A percentile compares a stretch with the other conserved stretches of the same genome.
Evolutionary conservation across 2,797 vertebrate genomes (phyloP).

Genomic region (Falco peregrinus): DNA sequence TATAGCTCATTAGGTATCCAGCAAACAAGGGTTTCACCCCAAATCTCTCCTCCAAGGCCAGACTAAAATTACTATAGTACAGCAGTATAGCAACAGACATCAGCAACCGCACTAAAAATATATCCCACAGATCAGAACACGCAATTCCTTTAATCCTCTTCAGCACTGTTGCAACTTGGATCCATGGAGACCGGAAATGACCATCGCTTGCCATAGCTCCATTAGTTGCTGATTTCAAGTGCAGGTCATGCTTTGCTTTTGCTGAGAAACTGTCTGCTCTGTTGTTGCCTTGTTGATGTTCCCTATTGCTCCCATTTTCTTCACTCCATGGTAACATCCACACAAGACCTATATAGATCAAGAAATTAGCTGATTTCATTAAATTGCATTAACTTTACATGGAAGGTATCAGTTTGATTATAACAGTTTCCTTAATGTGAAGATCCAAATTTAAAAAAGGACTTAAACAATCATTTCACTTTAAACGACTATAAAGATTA

Average conservation of each 20-base stretch:
- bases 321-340: constrained; percentile 89
- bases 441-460: neutral
- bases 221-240: neutral
- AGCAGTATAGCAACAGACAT: constrained; percentile 92
- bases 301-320: constrained; percentile 38
- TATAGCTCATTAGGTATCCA: constrained; percentile 92
- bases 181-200: constrained; percentile 72
- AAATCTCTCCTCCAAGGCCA: constrained; percentile 95
- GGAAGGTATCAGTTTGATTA: neutral
- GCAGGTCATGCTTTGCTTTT: neutral
- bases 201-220: neutral
- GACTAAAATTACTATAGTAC: constrained; percentile 93
- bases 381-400: neutral
- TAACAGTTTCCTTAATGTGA: neutral
- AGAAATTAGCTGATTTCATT: neutral
- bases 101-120: constrained; percentile 89
- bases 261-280: neutral
- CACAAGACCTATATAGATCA: constrained; percentile 82
- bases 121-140: constrained; percentile 89
- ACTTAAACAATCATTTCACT: neutral
- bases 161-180: constrained; percentile 79
- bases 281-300: neutral
- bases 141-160: constrained; percentile 82
- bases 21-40: constrained; percentile 85
- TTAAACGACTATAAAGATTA: neutral